Base-by-base conservation (phyloP, 2,888 invertebrate genomes). In the Yponomeuta plumbellus region DNA sequence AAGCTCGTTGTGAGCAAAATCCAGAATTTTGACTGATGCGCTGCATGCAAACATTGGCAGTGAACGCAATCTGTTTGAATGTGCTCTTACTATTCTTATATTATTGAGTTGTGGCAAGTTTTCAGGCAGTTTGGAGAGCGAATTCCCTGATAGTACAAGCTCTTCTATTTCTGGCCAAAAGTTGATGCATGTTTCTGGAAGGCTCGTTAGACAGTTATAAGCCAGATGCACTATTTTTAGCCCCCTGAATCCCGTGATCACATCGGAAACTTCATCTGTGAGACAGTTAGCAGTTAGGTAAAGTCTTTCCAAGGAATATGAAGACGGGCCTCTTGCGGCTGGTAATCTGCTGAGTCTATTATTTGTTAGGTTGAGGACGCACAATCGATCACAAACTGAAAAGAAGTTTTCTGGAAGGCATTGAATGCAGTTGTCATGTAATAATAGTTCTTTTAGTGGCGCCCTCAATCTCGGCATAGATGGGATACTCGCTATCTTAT, bases 1-100 rank as follows among this genome's bases (percentile, higher is more conserved):
- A 66, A 97, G 83, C 79, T 96, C 96, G 80, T 97, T 97, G 77
- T 97, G 96, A 0, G 97, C 96, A 72, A 97, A 92, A 83, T 97
- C 97, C 68, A 97, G 86, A 21, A 97, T 96, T 88, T 95, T 94
- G 5, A 97, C 86, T 2, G 94, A 94, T 44, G 92, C 90, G 74
- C 96, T 93, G 78, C 94, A 94, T n/a, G 94, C 94, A 75, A 97
- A 93, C 79, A 94, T 94, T 0, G 97, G 97, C 65, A 95, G 94
- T 39, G 93, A 93, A 70, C 95, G 92, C 66, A 97, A 85, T 73
- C 95, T 92, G 82, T 97, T 97, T 0, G 96, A 96, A 84, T 97
- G 97, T 6, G 97, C 94, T 73, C 97, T 92, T 65, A 97, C 88
- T 20, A 97, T 94, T 73, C 93, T 92, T 39, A 97, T 91, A 76